Conservation (phyloP, 2,113 vertebrate genomes). For the Amazona vittata region DNA sequence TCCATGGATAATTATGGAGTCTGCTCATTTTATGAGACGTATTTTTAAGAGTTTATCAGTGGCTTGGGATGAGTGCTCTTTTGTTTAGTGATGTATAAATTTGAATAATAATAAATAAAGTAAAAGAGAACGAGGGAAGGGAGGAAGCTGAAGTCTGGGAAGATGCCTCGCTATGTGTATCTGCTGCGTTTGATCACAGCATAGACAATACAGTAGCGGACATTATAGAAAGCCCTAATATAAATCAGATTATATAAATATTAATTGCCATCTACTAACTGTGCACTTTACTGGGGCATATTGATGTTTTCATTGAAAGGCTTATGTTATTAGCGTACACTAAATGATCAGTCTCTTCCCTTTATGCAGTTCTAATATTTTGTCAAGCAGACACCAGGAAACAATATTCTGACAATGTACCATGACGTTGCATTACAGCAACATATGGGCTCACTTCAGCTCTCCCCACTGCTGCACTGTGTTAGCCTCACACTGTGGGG, state of each 20-base stretch:
- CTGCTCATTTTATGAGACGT: constrained; percentile 67
- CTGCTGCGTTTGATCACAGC: constrained; percentile 16
- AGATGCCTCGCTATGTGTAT: neutral
- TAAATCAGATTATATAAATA: constrained; percentile 48
- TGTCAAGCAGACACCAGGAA: neutral
- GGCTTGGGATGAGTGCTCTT: constrained; percentile 70
- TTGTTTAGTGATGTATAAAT: constrained; percentile 72
- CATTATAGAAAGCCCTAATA: constrained; percentile 28
- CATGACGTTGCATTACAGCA: rapidly evolving
- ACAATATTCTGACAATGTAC: neutral
- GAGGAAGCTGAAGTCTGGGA: constrained; percentile 31
- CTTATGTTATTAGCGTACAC: neutral
- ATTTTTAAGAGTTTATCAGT: constrained; percentile 69
- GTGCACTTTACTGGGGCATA: constrained; percentile 7
- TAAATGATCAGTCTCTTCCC: neutral
- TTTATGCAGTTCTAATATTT: neutral
- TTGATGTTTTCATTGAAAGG: constrained; percentile 23
- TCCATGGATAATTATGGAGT: constrained; percentile 51
- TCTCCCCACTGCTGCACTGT: neutral
- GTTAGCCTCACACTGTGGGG: neutral
- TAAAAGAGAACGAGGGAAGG: neutral
- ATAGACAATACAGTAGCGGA: neutral
- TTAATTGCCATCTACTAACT: constrained; percentile 33
- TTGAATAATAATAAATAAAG: constrained; percentile 72
- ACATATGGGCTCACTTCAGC: neutral